Conservation (phyloP, 2,888 invertebrate species). For the Epinotia bilunana region DNA sequence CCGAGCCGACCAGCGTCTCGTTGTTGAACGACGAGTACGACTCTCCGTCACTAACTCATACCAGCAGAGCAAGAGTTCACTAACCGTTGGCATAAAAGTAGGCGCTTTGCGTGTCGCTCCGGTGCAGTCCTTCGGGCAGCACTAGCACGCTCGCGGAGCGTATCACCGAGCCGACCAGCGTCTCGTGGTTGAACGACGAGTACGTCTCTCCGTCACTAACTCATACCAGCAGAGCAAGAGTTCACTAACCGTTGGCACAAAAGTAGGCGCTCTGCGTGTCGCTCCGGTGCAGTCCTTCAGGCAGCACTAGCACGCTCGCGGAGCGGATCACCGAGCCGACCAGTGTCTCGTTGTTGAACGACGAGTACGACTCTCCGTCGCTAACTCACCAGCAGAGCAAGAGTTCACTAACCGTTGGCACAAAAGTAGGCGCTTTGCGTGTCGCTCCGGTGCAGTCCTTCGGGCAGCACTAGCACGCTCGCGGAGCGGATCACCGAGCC, state of each 20-base stretch:
- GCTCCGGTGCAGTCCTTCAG: constrained; percentile 85
- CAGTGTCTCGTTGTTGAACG: constrained; percentile 84
- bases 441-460: constrained; percentile 85
- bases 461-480: constrained; percentile 85
- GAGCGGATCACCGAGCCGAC: constrained; percentile 86
- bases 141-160: constrained; percentile 85
- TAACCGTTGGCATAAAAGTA: constrained; percentile 77
- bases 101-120: constrained; percentile 87
- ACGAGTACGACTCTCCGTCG: too few species aligned
- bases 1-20: constrained; percentile 85
- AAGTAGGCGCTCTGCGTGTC: constrained; percentile 88
- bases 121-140: constrained; percentile 85
- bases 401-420: constrained; percentile 84
- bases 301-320: constrained; percentile 84
- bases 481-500: constrained; percentile 86
- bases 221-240: too few species aligned
- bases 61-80: too few species aligned
- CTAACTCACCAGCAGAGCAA: neutral
- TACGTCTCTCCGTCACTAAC: neutral
- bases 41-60: too few species aligned
- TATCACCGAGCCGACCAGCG: constrained; percentile 85
- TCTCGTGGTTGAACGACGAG: constrained; percentile 80
- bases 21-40: constrained; percentile 71
- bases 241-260: constrained; percentile 86
- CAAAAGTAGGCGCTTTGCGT: constrained; percentile 89